These are phyloP conservation scores for Cynaeus angustus DNA, from an alignment of 2,888 invertebrate genomes.

Conservation along the genomic window DNA sequence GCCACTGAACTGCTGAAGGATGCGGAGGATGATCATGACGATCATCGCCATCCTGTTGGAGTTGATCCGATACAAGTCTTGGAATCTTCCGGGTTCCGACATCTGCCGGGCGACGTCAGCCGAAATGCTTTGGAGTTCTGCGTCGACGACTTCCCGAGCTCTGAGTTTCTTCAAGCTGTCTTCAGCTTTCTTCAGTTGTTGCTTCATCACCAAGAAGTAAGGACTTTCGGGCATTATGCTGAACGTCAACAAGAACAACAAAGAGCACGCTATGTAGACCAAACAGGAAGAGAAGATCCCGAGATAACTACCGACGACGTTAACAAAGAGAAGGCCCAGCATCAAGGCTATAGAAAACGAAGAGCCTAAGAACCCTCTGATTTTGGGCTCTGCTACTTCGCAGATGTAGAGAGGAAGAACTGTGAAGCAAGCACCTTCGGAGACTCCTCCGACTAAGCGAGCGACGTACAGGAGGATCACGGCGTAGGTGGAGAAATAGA, in stretches of 20 bases:
- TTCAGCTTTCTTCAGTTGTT: neutral
- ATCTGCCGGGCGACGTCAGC: constrained; percentile 7
- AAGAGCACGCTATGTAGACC: constrained; percentile 1
- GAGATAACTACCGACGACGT: neutral
- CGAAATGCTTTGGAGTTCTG: neutral
- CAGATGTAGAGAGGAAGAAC: constrained; percentile 20
- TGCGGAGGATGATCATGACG: constrained; percentile 10
- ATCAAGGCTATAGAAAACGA: constrained; percentile 8
- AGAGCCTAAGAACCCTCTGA: neutral
- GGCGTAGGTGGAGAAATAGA: constrained; percentile 7
- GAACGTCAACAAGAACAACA: neutral
- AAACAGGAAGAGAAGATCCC: neutral
- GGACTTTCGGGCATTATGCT: constrained; percentile 15
- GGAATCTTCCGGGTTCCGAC: constrained; percentile 2
- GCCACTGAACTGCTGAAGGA: constrained; percentile 16
- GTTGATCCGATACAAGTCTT: constrained; percentile 1
- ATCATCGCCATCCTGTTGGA: constrained; percentile 9
- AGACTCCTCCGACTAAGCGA: constrained; percentile 3
- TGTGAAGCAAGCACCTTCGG: constrained; percentile 14
- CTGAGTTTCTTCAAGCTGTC: neutral
- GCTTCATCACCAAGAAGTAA: constrained; percentile 7
- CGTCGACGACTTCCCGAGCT: neutral
- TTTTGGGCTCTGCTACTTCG: constrained; percentile 5
- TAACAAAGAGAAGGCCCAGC: neutral
- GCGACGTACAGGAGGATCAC: neutral